These are phyloP conservation scores for Nothoprocta pentlandii DNA, from an alignment of 2,113 vertebrate genomes.

Conservation along the genomic window DNA sequence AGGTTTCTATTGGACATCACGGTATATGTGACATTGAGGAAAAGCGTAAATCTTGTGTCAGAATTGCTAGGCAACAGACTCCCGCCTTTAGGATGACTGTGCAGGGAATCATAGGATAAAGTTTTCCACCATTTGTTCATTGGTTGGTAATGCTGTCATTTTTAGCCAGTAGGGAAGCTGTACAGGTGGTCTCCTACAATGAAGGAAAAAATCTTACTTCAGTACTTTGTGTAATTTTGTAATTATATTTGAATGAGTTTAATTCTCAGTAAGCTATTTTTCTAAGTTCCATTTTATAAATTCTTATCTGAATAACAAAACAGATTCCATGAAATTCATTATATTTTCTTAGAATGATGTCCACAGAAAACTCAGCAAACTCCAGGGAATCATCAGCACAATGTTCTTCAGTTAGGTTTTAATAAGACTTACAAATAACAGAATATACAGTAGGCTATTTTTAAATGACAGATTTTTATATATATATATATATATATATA, in stretches of 20 bases:
- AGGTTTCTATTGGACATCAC: background rate
- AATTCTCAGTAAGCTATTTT: background rate
- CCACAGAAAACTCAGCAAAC: background rate
- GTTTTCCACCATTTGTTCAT: background rate
- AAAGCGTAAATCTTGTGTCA: constrained; percentile 3
- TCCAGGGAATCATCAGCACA: background rate
- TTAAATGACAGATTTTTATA: constrained; percentile 2
- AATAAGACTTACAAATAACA: constrained; percentile 16
- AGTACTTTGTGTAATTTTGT: background rate
- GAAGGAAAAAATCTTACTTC: background rate
- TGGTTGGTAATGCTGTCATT: background rate
- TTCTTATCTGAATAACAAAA: background rate
- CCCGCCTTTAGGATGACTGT: background rate
- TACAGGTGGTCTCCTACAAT: background rate
- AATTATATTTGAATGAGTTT: background rate
- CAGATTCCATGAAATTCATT: background rate
- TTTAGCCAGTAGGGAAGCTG: background rate
- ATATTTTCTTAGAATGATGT: background rate
- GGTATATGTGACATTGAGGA: background rate
- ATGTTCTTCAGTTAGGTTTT: constrained; percentile 9
- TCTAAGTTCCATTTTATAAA: background rate
- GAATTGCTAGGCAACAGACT: constrained; percentile 32
- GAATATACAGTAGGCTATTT: background rate
- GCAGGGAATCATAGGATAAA: background rate
- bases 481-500: background rate